These are phyloP conservation scores for Philhelius pedissequus DNA, from an alignment of 2,888 invertebrate genomes.

Conservation along the genomic window DNA sequence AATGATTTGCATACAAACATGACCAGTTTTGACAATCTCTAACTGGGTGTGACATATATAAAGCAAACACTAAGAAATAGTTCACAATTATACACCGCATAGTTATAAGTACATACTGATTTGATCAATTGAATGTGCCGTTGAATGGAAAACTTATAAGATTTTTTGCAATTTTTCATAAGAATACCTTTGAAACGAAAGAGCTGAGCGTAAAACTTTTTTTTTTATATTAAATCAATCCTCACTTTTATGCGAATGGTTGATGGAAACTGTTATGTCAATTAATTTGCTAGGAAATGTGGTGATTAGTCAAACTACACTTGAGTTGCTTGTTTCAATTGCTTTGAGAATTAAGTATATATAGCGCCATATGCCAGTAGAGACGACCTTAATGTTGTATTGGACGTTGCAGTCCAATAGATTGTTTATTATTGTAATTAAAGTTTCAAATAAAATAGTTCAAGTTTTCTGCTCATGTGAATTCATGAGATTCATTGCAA, in stretches of 20 bases:
- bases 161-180: not conserved
- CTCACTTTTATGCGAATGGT: not conserved
- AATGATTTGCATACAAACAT: slow-evolving; percentile 33
- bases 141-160: not conserved
- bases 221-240: no score
- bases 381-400: slow-evolving; percentile 19
- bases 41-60: slow-evolving; percentile 14
- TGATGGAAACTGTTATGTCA: not conserved
- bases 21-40: slow-evolving; percentile 3
- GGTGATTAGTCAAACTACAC: not conserved
- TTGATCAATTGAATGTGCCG: not conserved
- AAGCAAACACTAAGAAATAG: not conserved
- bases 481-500: slow-evolving; percentile 13
- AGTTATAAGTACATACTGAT: not conserved
- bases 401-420: not conserved
- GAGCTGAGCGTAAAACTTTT: slow-evolving; percentile 7
- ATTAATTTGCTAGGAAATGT: not conserved
- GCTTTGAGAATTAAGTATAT: not conserved
- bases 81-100: not conserved
- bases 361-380: not conserved
- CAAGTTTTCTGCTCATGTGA: slow-evolving; percentile 17
- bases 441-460: slow-evolving; percentile 1
- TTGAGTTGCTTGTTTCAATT: not conserved
- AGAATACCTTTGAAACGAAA: not conserved
- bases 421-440: not conserved